Conservation (phyloP, 1,140 invertebrate genomes). For the Drosophila lacertosa region DNA sequence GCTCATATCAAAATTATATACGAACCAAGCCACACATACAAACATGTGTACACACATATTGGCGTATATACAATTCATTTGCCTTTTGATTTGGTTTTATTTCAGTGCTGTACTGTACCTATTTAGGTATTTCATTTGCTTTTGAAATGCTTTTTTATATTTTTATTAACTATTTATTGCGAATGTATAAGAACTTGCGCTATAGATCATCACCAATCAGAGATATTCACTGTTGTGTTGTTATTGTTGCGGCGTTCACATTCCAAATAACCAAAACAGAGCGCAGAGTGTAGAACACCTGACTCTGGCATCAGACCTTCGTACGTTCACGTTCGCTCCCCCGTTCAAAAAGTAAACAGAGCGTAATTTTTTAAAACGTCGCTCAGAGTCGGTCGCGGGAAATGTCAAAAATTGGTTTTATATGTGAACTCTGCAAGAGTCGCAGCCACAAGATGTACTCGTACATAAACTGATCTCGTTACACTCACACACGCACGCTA, state of each 20-base stretch:
- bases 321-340: slow-evolving; percentile 48
- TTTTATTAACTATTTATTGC: slow-evolving; percentile 1
- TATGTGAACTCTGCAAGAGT: slow-evolving; percentile 79
- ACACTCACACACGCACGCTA: slow-evolving; percentile 71
- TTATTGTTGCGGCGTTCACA: slow-evolving; percentile 38
- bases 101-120: slow-evolving; percentile 46
- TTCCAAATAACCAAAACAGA: slow-evolving; percentile 70
- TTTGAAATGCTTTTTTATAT: slow-evolving; percentile 3
- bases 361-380: slow-evolving; percentile 77
- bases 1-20: slow-evolving; percentile 40
- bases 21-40: neutral
- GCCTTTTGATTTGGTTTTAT: slow-evolving; percentile 27
- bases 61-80: slow-evolving; percentile 17
- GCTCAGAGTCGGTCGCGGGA: slow-evolving; percentile 70
- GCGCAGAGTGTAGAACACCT: slow-evolving; percentile 54
- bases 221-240: slow-evolving; percentile 31
- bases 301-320: slow-evolving; percentile 57
- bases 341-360: slow-evolving; percentile 76
- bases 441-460: slow-evolving; percentile 47
- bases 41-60: slow-evolving; percentile 12
- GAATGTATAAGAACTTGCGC: slow-evolving; percentile 1
- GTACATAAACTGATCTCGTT: slow-evolving; percentile 71
- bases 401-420: slow-evolving; percentile 69
- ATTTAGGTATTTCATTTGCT: slow-evolving; percentile 22
- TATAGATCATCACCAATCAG: slow-evolving; percentile 35